phyloP scores from a whole-genome alignment of 2,888 invertebrate species.

The Stenoptilia bipunctidactyla region DNA sequence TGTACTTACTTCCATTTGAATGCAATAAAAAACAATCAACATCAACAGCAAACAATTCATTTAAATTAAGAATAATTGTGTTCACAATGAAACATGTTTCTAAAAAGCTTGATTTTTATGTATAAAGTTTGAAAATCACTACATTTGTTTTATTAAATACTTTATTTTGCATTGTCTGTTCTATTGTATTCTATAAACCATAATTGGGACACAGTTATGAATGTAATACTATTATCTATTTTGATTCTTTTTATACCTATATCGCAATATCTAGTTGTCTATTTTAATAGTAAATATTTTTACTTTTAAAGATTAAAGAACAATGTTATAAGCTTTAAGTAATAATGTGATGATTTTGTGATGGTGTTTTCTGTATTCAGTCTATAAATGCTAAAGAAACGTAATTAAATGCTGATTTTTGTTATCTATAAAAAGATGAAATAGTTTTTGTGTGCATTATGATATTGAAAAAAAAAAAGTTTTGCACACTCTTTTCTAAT shows the following conservation, averaged over 20 bases:
- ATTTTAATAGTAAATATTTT: neutral
- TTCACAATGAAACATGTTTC: neutral
- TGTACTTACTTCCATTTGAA: no score
- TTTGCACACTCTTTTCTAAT: no score
- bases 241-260: neutral
- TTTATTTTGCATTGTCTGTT: slow-evolving; percentile 30
- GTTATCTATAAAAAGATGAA: neutral
- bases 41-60: neutral
- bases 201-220: slow-evolving; percentile 27
- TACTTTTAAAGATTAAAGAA: neutral
- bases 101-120: slow-evolving; percentile 4
- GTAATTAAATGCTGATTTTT: slow-evolving; percentile 21
- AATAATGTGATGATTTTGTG: slow-evolving; percentile 40
- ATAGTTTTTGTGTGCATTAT: no score
- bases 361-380: slow-evolving; percentile 46
- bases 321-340: neutral
- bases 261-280: neutral
- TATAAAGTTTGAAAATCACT: slow-evolving; percentile 35
- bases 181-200: slow-evolving; percentile 39
- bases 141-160: slow-evolving; percentile 23
- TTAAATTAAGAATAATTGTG: neutral
- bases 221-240: slow-evolving; percentile 47
- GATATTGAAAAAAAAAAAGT: no score
- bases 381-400: slow-evolving; percentile 36
- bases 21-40: neutral